phyloP scores from a whole-genome alignment of 2,888 invertebrate species.

The Falcaria lacertinaria region DNA sequence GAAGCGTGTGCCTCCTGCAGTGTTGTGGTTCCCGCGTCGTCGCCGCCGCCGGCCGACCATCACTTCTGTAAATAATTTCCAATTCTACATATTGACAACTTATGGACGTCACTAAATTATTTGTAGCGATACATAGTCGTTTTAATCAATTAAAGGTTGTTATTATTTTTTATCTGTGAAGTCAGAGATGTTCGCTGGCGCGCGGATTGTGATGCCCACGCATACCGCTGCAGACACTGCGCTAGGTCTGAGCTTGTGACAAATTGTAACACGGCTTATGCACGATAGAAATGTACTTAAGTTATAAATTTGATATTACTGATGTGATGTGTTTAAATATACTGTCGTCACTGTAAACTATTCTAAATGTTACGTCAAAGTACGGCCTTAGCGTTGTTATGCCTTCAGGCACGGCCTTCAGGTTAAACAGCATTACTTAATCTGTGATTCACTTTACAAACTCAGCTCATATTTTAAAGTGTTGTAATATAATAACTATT shows the following conservation, averaged over 20 bases:
- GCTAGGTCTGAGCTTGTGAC: constrained; percentile 19
- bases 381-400: constrained; percentile 48
- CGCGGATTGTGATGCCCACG: constrained; percentile 17
- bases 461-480: constrained; percentile 52
- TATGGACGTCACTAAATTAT: too few species aligned
- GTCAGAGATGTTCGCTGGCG: background rate
- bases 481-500: constrained; percentile 28
- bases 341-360: constrained; percentile 40
- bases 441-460: constrained; percentile 74
- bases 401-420: constrained; percentile 59
- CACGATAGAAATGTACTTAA: constrained; percentile 59
- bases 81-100: constrained; percentile 47
- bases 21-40: constrained; percentile 43
- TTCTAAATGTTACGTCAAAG: constrained; percentile 38
- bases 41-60: constrained; percentile 15
- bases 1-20: constrained; percentile 66
- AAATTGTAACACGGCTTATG: constrained; percentile 17
- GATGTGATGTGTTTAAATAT: constrained; percentile 31
- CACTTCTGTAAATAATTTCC: constrained; percentile 60
- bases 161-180: too few species aligned
- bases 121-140: constrained; percentile 39
- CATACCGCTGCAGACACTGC: too few species aligned
- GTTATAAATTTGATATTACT: constrained; percentile 50
- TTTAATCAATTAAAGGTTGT: constrained; percentile 2
- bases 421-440: constrained; percentile 62